Percentiles rank a stretch among this genome's conserved stretches.
phyloP scores from a whole-genome alignment of 2,797 vertebrate species.

The Betta splendens region DNA sequence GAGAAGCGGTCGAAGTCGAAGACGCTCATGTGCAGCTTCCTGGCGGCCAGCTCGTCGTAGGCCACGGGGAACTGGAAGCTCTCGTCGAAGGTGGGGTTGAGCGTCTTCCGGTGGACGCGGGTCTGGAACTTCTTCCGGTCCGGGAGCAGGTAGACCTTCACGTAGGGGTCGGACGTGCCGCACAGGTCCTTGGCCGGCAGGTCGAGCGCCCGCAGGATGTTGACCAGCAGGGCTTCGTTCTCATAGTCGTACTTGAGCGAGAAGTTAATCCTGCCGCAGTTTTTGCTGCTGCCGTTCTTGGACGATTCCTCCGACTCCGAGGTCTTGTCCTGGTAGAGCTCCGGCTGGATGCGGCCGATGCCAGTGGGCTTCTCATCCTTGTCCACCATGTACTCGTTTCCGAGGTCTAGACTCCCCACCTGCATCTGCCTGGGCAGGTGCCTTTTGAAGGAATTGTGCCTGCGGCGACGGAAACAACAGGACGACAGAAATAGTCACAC shows the following conservation, averaged over 20 bases:
- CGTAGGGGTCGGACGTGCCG: constrained; percentile 96
- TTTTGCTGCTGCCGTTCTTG: constrained; percentile 86
- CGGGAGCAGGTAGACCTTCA: constrained; percentile 97
- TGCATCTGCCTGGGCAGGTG: constrained; percentile 97
- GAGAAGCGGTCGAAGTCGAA: constrained; percentile 99
- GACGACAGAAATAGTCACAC: constrained; percentile 7
- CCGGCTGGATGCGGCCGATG: constrained; percentile 96
- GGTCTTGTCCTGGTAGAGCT: constrained; percentile 93
- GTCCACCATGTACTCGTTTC: constrained; percentile 84
- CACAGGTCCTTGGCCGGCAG: constrained; percentile 97
- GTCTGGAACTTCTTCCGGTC: constrained; percentile 99
- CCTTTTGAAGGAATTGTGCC: constrained; percentile 97
- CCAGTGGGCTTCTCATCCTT: constrained; percentile 90
- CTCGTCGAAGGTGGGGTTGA: constrained; percentile 95
- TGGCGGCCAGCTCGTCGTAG: constrained; percentile 88
- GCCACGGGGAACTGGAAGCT: constrained; percentile 96
- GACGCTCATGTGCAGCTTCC: constrained; percentile 97
- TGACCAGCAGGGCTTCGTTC: constrained; percentile 89
- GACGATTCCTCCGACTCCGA: constrained; percentile 88
- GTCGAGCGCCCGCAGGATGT: constrained; percentile 92
- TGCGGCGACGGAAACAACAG: constrained; percentile 55
- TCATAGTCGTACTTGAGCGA: constrained; percentile 97
- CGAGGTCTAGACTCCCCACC: constrained; percentile 91
- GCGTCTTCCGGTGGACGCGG: constrained; percentile 95
- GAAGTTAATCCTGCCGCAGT: constrained; percentile 96